Evolutionary conservation across 2,888 invertebrate genomes (phyloP).

Genomic region (Leptopterna dolabrata): DNA sequence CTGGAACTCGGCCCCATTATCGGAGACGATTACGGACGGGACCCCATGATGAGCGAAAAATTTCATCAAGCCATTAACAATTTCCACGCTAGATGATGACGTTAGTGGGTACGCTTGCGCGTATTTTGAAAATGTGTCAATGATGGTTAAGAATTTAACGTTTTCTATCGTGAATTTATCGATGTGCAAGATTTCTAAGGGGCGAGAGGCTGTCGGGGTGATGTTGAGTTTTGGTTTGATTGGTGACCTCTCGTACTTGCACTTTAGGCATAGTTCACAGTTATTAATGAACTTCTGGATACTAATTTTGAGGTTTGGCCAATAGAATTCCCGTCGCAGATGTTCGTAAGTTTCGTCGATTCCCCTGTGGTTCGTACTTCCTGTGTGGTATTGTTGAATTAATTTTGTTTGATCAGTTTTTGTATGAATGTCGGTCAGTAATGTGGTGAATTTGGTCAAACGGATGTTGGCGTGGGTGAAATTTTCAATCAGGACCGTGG

Average conservation of each 20-base stretch:
- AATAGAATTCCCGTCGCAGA: not conserved
- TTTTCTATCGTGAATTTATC: not conserved
- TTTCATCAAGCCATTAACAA: not conserved
- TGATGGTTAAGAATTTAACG: not conserved
- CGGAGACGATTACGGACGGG: conserved; percentile 4
- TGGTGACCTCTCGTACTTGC: not conserved
- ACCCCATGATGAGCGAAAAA: conserved; percentile 6
- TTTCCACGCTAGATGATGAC: not conserved
- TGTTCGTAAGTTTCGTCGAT: not conserved
- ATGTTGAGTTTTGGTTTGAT: not conserved
- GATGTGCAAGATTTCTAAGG: not conserved
- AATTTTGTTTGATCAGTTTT: not conserved
- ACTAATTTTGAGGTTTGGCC: not conserved
- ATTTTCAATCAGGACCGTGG: too few relatives aligned
- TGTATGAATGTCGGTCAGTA: not conserved
- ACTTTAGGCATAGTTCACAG: not conserved
- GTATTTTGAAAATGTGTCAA: conserved; percentile 28
- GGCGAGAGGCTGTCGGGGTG: not conserved
- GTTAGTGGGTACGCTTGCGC: not conserved
- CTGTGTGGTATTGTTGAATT: not conserved
- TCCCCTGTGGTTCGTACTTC: not conserved
- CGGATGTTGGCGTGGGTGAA: not conserved
- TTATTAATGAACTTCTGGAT: not conserved
- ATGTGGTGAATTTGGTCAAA: not conserved
- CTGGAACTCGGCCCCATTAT: conserved; percentile 46